Evolutionary conservation across 2,797 vertebrate species (phyloP).

Genomic region (Bovichtus diacanthus): DNA sequence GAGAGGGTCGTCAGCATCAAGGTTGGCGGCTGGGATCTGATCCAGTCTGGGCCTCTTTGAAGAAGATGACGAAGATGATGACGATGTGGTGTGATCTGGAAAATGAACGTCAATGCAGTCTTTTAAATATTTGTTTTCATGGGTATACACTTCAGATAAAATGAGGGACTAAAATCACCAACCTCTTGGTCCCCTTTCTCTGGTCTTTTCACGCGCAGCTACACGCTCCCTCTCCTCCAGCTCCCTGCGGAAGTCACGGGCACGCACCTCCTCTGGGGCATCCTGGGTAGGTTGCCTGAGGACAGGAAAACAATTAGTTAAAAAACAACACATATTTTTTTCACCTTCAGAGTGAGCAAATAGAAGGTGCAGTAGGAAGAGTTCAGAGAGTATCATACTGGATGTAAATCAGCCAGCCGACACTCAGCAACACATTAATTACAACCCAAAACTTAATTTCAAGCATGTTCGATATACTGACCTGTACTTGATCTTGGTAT

Average conservation of each 20-base stretch:
- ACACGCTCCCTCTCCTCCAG: slow-evolving; percentile 96
- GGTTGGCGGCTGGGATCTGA: slow-evolving; percentile 98
- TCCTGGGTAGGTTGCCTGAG: slow-evolving; percentile 96
- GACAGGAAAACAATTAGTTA: slow-evolving; percentile 1
- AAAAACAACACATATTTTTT: neutral
- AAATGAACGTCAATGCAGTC: slow-evolving; percentile 22
- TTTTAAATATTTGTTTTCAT: neutral
- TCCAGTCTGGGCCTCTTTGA: slow-evolving; percentile 97
- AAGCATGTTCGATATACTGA: slow-evolving; percentile 64
- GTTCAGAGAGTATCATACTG: neutral
- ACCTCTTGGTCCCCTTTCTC: slow-evolving; percentile 96
- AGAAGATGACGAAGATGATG: slow-evolving; percentile 92
- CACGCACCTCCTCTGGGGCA: slow-evolving; percentile 95
- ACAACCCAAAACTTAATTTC: neutral
- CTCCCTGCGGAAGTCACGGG: slow-evolving; percentile 96
- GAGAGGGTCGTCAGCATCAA: slow-evolving; percentile 97
- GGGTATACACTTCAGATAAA: neutral
- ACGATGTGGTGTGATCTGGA: slow-evolving; percentile 95
- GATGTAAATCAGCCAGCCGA: neutral
- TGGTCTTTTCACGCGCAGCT: slow-evolving; percentile 91
- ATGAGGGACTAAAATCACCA: no score
- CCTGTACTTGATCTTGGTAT: slow-evolving; percentile 99
- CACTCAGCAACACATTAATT: neutral
- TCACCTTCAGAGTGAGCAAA: neutral
- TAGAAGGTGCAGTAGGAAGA: neutral